Evolutionary conservation across 1,140 invertebrate genomes (phyloP), one percentile per base, ranked within the genome.

Genomic region (Coelopa frigida): DNA sequence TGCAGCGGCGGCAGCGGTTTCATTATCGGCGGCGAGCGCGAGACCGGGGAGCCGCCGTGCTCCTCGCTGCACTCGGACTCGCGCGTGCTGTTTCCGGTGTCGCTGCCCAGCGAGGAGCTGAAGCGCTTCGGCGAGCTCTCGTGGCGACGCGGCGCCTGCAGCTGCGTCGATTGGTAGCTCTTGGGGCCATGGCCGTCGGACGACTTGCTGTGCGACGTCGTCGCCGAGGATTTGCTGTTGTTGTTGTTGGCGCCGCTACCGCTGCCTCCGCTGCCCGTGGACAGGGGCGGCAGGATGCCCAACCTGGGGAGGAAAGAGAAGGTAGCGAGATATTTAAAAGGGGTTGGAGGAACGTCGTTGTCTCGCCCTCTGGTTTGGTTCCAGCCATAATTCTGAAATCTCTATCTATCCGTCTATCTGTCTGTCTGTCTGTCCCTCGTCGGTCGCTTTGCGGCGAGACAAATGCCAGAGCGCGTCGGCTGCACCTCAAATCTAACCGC

Each of bases 21-120:
- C 11, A 50, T 40, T 3, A 26, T 38, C 8, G 45, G 42, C 40
- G 50, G 24, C 27, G 53, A 47, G 12, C 51, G 51, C n/a, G 49
- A 52, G 20, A 52, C 70, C 70, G 46, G 73, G 74, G 50, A 72
- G 60, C 35, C 72, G 62, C 42, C 72, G 36, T 60, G 56, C 58
- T 84, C 82, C 52, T 83, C 83, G 46, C 81, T 86, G 48, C 82
- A 84, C 52, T 85, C 84, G 6, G 84, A 86, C 51, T 86, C 83
- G 7, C 83, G 77, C 29, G 84, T 84, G 44, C 82, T 81, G 6
- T 79, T 73, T 12, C 83, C 82, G 1, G 79, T 79, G 53, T 86
- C 83, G 58, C 82, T 84, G 20, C 83, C 83, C 42, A 85, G 61
- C 36, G 80, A 83, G 33, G 79, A 83, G 43, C 82, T 80, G 48